phyloP scores from a whole-genome alignment of 2,113 vertebrate species.

The Oncorhynchus clarkii region DNA sequence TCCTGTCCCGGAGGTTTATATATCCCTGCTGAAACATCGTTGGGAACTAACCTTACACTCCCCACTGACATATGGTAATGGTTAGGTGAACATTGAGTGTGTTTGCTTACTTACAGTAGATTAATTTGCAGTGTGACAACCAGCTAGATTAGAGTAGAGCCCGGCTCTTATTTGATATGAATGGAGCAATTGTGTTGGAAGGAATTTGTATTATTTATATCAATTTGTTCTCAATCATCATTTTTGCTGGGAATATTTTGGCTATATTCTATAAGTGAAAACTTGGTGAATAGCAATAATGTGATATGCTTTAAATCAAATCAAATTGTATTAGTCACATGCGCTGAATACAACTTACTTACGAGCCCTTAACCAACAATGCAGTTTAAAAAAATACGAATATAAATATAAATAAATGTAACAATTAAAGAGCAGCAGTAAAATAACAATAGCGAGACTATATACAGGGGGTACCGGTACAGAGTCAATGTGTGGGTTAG shows the following conservation, averaged over 20 bases:
- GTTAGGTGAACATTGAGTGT: constrained; percentile 45
- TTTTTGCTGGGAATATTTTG: background rate
- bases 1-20: constrained; percentile 43
- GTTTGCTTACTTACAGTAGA: constrained; percentile 51
- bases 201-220: background rate
- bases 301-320: too few relatives aligned
- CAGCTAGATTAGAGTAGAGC: constrained; percentile 47
- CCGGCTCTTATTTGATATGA: constrained; percentile 40
- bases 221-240: background rate
- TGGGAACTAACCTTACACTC: constrained; percentile 36
- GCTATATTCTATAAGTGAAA: too few relatives aligned
- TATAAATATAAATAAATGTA: too few relatives aligned
- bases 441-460: too few relatives aligned
- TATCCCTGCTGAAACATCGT: constrained; percentile 43
- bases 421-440: too few relatives aligned
- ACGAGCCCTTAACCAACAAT: too few relatives aligned
- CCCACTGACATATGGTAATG: constrained; percentile 31
- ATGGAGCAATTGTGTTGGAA: constrained; percentile 41
- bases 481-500: too few relatives aligned
- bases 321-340: too few relatives aligned
- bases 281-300: background rate
- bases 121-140: constrained; percentile 55
- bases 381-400: too few relatives aligned
- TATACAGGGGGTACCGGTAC: too few relatives aligned
- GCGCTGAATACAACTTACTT: too few relatives aligned